Base-by-base conservation (phyloP, 2,113 vertebrate genomes). In the Pyrgilauda ruficollis region DNA sequence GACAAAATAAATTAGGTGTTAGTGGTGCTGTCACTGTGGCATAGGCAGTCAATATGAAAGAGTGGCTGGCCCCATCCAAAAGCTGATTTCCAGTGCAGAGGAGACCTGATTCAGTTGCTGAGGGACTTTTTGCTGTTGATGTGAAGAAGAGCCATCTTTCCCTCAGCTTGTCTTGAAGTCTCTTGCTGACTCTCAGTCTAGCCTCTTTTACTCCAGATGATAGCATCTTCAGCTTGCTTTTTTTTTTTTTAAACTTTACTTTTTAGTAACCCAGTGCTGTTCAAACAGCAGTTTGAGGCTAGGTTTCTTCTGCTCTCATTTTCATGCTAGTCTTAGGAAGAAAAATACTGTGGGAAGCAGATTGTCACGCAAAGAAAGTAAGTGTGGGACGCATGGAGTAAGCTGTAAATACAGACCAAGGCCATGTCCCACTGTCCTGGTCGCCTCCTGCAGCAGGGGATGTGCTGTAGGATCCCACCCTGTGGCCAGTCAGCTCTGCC, bases 1-100 rank as follows among this genome's bases (percentile, higher is more conserved):
- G 93, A 79, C 83, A 70, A 86, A 91, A 93, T 92, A 96, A 88
- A 95, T 90, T n/a, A 79, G 56, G 81, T 72, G 22, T 61, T 82
- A 84, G 91, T 82, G 94, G 90, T 49, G 33, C n/a, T 50, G 61
- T 84, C 72, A 61, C 73, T 82, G 73, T 55, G 69, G 72, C 80
- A 86, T 53, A 78, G 70, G 66, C 59, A 61, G 53, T 74, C 50
- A 37, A 39, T 74, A 52, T 12, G 37, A 56, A 68, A 76, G 63
- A 39, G 59, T 21, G 58, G 24, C 47, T 2, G 1, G 74, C 31
- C 74, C 13, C 56, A 47, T 56, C 82, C 0, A 0, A 91, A 88
- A 86, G 73, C 58, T 52, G 58, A 87, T 72, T 68, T 87, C 37
- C 55, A 73, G 46, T 37, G 85, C 31, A 26, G 30, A 83, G 56